A percentile compares a stretch with the other conserved stretches of the same genome.
Conservation (phyloP, 2,797 vertebrate genomes). For the Liparis tanakae region DNA sequence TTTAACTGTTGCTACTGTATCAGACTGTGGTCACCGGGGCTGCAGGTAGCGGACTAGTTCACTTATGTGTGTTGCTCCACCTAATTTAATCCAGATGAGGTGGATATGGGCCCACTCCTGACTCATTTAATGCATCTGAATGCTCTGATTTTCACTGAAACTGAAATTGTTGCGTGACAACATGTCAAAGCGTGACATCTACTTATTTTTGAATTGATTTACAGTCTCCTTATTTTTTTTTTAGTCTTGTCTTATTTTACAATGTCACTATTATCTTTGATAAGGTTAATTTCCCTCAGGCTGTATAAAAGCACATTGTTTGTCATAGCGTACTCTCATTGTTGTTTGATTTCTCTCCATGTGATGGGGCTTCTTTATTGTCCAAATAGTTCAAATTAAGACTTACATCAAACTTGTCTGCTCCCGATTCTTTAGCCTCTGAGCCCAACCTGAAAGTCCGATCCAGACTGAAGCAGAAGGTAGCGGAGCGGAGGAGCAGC, state of each 20-base stretch:
- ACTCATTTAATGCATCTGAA: slow-evolving; percentile 74
- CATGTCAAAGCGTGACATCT: slow-evolving; percentile 50
- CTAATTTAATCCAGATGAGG: slow-evolving; percentile 85
- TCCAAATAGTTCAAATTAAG: slow-evolving; percentile 4
- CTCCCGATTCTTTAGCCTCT: slow-evolving; percentile 77
- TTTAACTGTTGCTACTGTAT: slow-evolving; percentile 86
- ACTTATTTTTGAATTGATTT: slow-evolving; percentile 38
- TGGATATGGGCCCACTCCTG: slow-evolving; percentile 76
- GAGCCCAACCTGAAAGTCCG: slow-evolving; percentile 92
- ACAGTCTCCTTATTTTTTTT: slow-evolving; percentile 35
- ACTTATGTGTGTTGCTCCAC: slow-evolving; percentile 75
- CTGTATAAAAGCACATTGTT: slow-evolving; percentile 20
- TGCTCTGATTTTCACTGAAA: slow-evolving; percentile 56
- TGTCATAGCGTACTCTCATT: slow-evolving; percentile 5
- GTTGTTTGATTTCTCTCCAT: slow-evolving; percentile 5
- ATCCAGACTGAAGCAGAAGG: slow-evolving; percentile 95
- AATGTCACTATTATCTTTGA: slow-evolving; percentile 42
- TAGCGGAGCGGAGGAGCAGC: slow-evolving; percentile 91
- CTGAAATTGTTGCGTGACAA: slow-evolving; percentile 46
- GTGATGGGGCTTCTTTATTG: slow-evolving; percentile 7
- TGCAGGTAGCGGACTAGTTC: slow-evolving; percentile 82
- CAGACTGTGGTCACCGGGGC: slow-evolving; percentile 80
- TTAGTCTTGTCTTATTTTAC: slow-evolving; percentile 36
- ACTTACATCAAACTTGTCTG: slow-evolving; percentile 9
- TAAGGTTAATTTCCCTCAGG: slow-evolving; percentile 25